Evolutionary conservation across 2,113 vertebrate species (phyloP).

Genomic region (Callipepla squamata): DNA sequence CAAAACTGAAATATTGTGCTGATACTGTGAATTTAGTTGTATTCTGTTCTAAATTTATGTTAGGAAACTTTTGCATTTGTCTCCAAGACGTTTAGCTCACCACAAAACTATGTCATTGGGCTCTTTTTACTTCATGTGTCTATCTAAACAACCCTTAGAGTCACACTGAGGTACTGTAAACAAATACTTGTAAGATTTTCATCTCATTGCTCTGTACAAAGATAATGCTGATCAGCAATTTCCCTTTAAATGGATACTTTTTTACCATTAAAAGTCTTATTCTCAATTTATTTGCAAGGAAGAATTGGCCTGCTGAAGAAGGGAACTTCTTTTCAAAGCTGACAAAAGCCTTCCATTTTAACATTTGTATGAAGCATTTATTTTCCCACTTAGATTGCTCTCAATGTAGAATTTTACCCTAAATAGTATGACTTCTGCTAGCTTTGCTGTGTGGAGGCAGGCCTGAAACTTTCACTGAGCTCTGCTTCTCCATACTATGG

Average conservation of each 20-base stretch:
- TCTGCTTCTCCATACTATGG: background rate
- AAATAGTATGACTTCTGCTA: background rate
- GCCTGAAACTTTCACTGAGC: background rate
- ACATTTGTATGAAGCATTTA: background rate
- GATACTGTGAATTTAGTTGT: background rate
- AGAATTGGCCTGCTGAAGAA: background rate
- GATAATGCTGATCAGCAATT: background rate
- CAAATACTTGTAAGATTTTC: background rate
- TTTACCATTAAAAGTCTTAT: background rate
- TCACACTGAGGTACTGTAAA: background rate
- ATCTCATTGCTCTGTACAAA: background rate
- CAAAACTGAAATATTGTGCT: slow-evolving; percentile 1
- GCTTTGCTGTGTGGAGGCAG: background rate
- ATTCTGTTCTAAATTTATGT: background rate
- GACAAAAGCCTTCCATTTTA: background rate
- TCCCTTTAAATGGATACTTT: background rate
- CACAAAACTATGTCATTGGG: background rate
- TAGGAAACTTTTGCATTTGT: background rate
- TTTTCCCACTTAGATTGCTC: background rate
- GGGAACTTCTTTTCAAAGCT: background rate
- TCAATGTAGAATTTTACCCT: background rate
- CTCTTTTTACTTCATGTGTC: background rate
- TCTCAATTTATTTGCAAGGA: background rate
- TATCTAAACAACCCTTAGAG: background rate
- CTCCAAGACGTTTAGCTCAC: background rate